Evolutionary conservation across 2,888 invertebrate genomes (phyloP), one percentile per base, ranked within the genome.

Genomic region (Lithophane socia): DNA sequence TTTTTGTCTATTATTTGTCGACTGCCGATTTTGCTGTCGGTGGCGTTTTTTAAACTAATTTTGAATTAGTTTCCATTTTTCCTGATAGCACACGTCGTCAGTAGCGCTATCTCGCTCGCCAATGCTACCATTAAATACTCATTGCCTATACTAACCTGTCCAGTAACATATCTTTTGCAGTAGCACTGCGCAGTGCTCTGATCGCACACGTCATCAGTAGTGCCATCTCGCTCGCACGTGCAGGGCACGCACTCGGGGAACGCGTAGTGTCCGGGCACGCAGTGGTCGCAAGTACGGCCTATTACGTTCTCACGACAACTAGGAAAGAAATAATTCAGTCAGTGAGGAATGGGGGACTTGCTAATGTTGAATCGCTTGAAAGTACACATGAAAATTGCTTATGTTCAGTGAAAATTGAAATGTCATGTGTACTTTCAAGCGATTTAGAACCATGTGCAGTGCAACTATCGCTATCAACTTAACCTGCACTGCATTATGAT

Each of bases 171-270:
- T 58, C 96, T 97, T 96, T 99, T 99, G 94, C 99, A 99, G 94
- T 97, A 98, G 92, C 99, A 99, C 87, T 97, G 97, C 0, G 98
- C 98, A 0, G 97, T 97, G 82, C 97, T 94, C 92, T 98, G 98
- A 92, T 99, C 99, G 93, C 99, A 99, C 70, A 99, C 98, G 73
- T 98, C 98, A 29, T 97, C 97, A 0, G 98, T 98, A 0, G 99
- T 99, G 64, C 99, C 99, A n/a, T 98, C 97, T 0, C 97, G 92
- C 86, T 98, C 98, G 92, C 99, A 99, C 73, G 98, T 97, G 91
- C 99, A 99, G 47, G 97, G 97, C 69, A 98, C 97, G 92, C 99
- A 99, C 83, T 98, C 97, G 0, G 99, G 99, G 95, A 99, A 99
- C 3, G 98, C 97, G 91, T 97, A 98, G 93, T 97, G 98, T 0